phyloP scores from a whole-genome alignment of 2,113 vertebrate genomes.

The Telmatochromis bifrenatus region DNA sequence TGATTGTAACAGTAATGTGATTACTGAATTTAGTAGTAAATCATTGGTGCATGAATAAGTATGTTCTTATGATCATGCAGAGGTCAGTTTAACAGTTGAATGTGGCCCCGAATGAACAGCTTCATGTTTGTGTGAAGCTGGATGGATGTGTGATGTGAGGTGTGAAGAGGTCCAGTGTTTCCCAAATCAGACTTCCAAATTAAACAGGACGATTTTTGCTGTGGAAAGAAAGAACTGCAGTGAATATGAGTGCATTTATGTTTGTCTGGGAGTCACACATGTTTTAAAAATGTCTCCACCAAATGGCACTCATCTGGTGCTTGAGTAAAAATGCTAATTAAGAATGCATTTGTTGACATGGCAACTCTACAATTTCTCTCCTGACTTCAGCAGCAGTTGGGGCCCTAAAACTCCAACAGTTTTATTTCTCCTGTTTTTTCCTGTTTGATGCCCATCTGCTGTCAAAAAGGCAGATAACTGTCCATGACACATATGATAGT shows the following conservation, averaged over 20 bases:
- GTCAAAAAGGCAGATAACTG: background rate
- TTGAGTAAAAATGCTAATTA: background rate
- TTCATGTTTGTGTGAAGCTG: background rate
- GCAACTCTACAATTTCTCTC: background rate
- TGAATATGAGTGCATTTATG: background rate
- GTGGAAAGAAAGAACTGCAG: background rate
- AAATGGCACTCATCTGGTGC: background rate
- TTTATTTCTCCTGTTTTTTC: background rate
- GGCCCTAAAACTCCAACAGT: background rate
- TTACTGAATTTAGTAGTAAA: background rate
- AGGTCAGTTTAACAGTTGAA: background rate
- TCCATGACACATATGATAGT: background rate
- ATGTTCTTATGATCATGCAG: background rate
- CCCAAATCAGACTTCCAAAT: background rate
- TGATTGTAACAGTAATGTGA: background rate
- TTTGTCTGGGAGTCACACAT: background rate
- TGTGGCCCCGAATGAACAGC: background rate
- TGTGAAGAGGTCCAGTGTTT: background rate
- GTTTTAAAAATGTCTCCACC: background rate
- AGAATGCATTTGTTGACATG: background rate
- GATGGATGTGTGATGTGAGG: background rate
- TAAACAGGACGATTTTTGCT: background rate
- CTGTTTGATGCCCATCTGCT: constrained; percentile 15
- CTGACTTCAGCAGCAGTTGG: background rate
- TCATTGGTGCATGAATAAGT: background rate